These are phyloP conservation scores for Tachina lurida DNA, from an alignment of 2,888 invertebrate species.

Conservation along the genomic window DNA sequence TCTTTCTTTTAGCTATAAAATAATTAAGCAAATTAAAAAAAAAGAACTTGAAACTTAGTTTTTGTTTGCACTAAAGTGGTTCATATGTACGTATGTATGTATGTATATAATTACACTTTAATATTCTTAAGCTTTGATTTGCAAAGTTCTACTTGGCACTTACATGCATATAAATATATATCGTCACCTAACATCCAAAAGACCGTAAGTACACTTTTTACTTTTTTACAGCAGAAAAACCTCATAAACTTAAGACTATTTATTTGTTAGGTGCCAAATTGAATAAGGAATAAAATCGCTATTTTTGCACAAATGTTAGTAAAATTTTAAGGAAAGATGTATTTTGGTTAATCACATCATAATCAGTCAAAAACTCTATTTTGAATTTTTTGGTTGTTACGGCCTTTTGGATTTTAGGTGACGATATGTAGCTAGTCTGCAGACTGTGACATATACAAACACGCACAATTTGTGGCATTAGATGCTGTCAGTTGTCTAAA, in stretches of 20 bases:
- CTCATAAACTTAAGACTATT: too few relatives aligned
- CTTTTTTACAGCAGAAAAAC: too few relatives aligned
- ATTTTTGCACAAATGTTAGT: too few relatives aligned
- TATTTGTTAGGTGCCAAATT: too few relatives aligned
- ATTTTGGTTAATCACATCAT: too few relatives aligned
- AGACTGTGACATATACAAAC: background rate
- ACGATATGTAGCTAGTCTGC: background rate
- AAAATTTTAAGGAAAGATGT: too few relatives aligned
- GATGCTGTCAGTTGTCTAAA: slow-evolving; percentile 39
- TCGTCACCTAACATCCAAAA: too few relatives aligned
- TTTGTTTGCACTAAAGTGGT: background rate
- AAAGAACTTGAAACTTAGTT: background rate
- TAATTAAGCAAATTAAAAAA: slow-evolving; percentile 21
- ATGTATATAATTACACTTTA: background rate
- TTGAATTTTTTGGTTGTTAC: too few relatives aligned
- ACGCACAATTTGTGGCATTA: slow-evolving; percentile 7
- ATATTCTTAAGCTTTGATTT: slow-evolving; percentile 7
- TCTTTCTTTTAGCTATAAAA: background rate
- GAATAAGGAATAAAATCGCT: too few relatives aligned
- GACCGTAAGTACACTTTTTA: too few relatives aligned
- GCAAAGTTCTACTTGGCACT: background rate
- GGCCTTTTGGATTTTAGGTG: too few relatives aligned
- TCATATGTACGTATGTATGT: background rate
- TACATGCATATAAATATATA: background rate
- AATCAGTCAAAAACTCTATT: too few relatives aligned